phyloP scores from a whole-genome alignment of 2,888 invertebrate genomes.

The Xestia rhomboidea region DNA sequence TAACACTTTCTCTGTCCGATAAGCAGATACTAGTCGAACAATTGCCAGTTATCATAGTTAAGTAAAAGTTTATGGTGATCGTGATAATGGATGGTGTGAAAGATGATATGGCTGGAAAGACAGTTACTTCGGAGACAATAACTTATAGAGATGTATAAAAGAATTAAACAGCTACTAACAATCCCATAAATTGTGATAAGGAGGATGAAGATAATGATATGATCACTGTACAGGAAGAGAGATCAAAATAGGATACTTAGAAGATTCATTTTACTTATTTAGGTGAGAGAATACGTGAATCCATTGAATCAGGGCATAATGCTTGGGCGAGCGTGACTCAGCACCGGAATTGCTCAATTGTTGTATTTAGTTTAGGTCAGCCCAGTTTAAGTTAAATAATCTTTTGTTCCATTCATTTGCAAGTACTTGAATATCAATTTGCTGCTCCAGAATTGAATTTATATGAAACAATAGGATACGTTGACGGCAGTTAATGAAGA shows the following conservation, averaged over 20 bases:
- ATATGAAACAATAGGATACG: neutral
- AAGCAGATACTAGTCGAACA: conserved; percentile 5
- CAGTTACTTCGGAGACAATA: neutral
- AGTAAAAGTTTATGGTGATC: neutral
- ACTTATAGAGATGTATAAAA: neutral
- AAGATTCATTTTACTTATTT: neutral
- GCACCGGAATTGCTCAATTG: conserved; percentile 47
- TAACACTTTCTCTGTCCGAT: conserved; percentile 32
- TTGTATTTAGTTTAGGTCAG: conserved; percentile 47
- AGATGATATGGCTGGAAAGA: neutral
- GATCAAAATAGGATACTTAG: neutral
- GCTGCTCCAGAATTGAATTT: neutral
- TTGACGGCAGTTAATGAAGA: neutral
- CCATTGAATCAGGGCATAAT: conserved; percentile 36
- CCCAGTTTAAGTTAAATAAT: conserved; percentile 30
- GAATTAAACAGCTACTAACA: neutral
- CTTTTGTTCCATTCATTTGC: conserved; percentile 38
- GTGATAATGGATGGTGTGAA: neutral
- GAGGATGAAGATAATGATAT: neutral
- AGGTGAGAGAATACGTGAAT: conserved; percentile 28
- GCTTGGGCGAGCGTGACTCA: conserved; percentile 50
- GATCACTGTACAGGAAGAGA: neutral
- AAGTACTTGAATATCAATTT: conserved; percentile 35
- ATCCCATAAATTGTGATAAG: neutral
- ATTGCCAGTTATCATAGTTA: neutral